phyloP scores from a whole-genome alignment of 1,140 invertebrate species.

The Adelges cooleyi region DNA sequence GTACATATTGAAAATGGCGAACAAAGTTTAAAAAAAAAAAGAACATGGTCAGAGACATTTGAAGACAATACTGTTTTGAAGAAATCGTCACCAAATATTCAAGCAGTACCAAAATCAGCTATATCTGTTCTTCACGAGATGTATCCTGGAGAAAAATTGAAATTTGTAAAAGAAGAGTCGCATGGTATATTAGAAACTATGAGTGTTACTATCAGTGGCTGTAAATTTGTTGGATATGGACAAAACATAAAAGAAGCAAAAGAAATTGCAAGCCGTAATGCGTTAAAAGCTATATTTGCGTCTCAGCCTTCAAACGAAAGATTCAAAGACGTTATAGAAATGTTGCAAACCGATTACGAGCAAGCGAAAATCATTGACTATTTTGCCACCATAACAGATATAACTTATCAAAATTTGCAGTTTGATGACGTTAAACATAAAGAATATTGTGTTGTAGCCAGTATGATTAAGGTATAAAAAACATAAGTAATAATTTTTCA shows the following conservation, averaged over 20 bases:
- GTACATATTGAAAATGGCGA: background rate
- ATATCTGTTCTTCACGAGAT: background rate
- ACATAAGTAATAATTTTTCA: background rate
- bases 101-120: background rate
- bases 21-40: background rate
- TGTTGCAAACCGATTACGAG: background rate
- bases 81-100: background rate
- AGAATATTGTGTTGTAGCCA: constrained; percentile 8
- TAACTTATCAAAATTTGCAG: background rate
- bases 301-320: background rate
- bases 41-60: background rate
- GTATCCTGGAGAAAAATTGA: background rate
- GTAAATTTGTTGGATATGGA: constrained; percentile 2
- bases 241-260: constrained; percentile 17
- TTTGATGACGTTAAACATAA: background rate
- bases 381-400: background rate
- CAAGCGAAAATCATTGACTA: constrained; percentile 7
- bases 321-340: constrained; percentile 2
- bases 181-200: background rate
- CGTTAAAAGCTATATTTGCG: background rate
- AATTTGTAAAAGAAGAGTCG: background rate
- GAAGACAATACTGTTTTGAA: background rate
- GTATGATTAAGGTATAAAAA: constrained; percentile 15
- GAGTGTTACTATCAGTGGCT: background rate
- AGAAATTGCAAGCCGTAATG: constrained; percentile 17